Percentiles rank a stretch among this genome's conserved stretches.
Conservation (phyloP, 2,888 invertebrate species). For the Adelognathus sp. region DNA sequence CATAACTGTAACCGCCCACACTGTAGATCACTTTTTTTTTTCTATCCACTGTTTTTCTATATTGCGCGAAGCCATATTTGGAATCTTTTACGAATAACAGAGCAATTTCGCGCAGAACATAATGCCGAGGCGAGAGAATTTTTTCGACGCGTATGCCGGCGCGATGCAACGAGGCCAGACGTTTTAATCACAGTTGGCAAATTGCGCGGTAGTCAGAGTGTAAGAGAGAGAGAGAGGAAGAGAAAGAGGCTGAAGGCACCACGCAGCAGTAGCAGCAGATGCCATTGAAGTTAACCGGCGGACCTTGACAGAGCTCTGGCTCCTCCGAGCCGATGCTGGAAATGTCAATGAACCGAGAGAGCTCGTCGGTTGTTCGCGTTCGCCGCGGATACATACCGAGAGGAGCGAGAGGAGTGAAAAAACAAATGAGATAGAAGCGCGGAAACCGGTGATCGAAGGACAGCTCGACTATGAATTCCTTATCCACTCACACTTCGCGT, state of each 20-base stretch:
- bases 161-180: constrained; percentile 66
- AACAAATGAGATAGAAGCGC: constrained; percentile 3
- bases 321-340: constrained; percentile 48
- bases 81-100: not conserved
- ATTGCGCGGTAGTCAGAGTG: constrained; percentile 73
- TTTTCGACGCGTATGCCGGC: constrained; percentile 33
- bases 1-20: not conserved
- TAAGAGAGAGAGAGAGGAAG: constrained; percentile 44
- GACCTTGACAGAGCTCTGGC: constrained; percentile 74
- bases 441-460: constrained; percentile 23
- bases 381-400: not conserved
- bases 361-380: constrained; percentile 21
- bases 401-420: not conserved
- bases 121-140: constrained; percentile 7
- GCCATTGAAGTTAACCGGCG: constrained; percentile 73
- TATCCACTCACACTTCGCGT: not conserved
- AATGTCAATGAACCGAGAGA: constrained; percentile 74
- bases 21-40: not conserved
- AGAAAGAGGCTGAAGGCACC: constrained; percentile 52
- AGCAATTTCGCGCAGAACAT: not conserved
- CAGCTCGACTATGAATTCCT: not conserved
- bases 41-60: not conserved
- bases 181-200: constrained; percentile 73
- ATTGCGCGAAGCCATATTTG: not conserved
- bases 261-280: constrained; percentile 50